Evolutionary conservation across 2,888 invertebrate species (phyloP), one percentile per base, ranked within the genome.

Genomic region (Cryptocheilus praepositus): DNA sequence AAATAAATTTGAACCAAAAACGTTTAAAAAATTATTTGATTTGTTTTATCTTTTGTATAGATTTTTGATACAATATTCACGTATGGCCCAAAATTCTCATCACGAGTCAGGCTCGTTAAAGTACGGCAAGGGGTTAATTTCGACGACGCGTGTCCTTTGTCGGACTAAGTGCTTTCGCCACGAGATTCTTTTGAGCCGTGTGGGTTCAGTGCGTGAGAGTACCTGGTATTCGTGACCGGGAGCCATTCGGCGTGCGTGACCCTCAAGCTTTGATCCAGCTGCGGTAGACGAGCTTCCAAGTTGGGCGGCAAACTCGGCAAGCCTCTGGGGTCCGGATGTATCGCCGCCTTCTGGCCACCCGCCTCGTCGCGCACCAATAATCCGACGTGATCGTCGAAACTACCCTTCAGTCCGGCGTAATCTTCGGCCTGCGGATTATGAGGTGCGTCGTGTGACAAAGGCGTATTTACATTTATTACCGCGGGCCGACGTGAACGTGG

Each of bases 221-320:
- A 94, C 94, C 92, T 93, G 67, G 94, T 94, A 67, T 94, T 93
- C 53, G 92, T 92, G 52, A 95, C 94, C 52, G 92, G 92, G 86
- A 95, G 94, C 96, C 96, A 96, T 70, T 92, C 92, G 45, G 94
- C 95, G 85, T 95, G 94, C 63, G 91, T 92, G 70, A 95, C 92
- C 77, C 92, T 91, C 54, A 92, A 90, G 87, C 93, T 93, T 78
- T 92, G 91, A 76, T 93, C 92, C 79, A 92, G 92, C 77, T 90
- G 90, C 28, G 93, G 93, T 74, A 93, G 85, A 64, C 82, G 85
- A 67, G 86, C 82, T 71, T 88, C 88, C 21, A 88, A 73, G 74
- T 83, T 86, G 25, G 84, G 84, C 43, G 88, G 87, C 73, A 88
- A 83, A 64, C 85, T 88, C 45, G 87, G 81, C 68, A 87, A 77